Percentiles rank a stretch among this genome's conserved stretches.
These are phyloP conservation scores for Anoncus sp. DNA, from an alignment of 2,888 invertebrate genomes.

Conservation along the genomic window DNA sequence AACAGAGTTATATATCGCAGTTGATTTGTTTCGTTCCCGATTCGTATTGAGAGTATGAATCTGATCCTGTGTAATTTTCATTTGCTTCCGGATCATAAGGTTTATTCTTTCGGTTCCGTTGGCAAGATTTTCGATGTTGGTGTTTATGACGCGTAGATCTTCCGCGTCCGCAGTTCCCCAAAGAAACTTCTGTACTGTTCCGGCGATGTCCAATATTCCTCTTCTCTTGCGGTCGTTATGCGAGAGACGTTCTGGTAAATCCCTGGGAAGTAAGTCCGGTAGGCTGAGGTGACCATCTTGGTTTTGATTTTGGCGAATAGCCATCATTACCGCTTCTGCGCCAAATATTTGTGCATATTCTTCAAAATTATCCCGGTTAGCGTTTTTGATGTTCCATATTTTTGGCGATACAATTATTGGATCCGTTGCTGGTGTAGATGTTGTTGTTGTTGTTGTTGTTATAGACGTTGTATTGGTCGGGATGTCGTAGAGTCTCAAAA, in stretches of 20 bases:
- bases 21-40: slow-evolving; percentile 2
- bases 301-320: slow-evolving; percentile 6
- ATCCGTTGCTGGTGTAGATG: not conserved
- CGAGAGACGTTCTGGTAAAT: not conserved
- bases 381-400: not conserved
- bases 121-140: slow-evolving; percentile 14
- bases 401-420: not conserved
- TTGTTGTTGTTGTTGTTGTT: not conserved
- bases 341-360: slow-evolving; percentile 12
- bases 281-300: too few species aligned
- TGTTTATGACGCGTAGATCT: slow-evolving; percentile 15
- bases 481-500: not conserved
- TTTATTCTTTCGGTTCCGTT: slow-evolving; percentile 14
- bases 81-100: slow-evolving; percentile 1
- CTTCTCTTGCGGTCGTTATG: not conserved
- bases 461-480: not conserved
- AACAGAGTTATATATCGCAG: slow-evolving; percentile 11
- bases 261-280: not conserved
- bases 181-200: slow-evolving; percentile 28
- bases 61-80: slow-evolving; percentile 26
- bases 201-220: slow-evolving; percentile 18
- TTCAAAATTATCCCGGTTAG: not conserved
- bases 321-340: not conserved
- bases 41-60: slow-evolving; percentile 65
- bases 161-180: too few species aligned